phyloP scores from a whole-genome alignment of 2,888 invertebrate species.

The Malthinus flaveolus region DNA sequence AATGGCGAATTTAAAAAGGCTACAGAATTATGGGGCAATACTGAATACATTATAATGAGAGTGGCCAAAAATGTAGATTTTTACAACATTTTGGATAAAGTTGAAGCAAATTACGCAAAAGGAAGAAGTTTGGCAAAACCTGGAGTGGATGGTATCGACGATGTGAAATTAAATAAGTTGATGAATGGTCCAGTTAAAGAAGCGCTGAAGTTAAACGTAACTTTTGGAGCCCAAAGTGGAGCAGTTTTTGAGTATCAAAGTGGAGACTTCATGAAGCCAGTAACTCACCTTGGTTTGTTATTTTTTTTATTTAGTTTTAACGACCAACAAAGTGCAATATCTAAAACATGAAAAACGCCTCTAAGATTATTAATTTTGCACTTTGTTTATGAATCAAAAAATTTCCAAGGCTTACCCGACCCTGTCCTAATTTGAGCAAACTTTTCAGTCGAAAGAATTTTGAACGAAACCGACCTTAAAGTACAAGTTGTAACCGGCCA shows the following conservation, averaged over 20 bases:
- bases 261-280: slow-evolving; percentile 83
- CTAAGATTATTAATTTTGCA: too few relatives aligned
- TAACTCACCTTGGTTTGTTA: slow-evolving; percentile 56
- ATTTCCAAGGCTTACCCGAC: not conserved
- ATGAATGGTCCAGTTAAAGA: slow-evolving; percentile 74
- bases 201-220: slow-evolving; percentile 68
- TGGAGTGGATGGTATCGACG: slow-evolving; percentile 21
- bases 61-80: slow-evolving; percentile 74
- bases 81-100: slow-evolving; percentile 74
- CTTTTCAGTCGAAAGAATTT: slow-evolving; percentile 65
- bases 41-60: slow-evolving; percentile 65
- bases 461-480: slow-evolving; percentile 68
- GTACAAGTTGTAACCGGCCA: slow-evolving; percentile 77
- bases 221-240: slow-evolving; percentile 67
- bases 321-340: too few relatives aligned
- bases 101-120: slow-evolving; percentile 18
- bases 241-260: slow-evolving; percentile 63
- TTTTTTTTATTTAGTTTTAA: too few relatives aligned
- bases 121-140: slow-evolving; percentile 5
- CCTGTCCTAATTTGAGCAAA: too few relatives aligned
- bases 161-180: slow-evolving; percentile 55
- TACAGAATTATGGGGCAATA: slow-evolving; percentile 59
- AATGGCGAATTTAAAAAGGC: slow-evolving; percentile 39
- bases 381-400: not conserved
- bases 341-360: too few relatives aligned